Evolutionary conservation across 2,113 vertebrate species (phyloP), one percentile per base, ranked within the genome.

Genomic region (Herpailurus yagouaroundi): DNA sequence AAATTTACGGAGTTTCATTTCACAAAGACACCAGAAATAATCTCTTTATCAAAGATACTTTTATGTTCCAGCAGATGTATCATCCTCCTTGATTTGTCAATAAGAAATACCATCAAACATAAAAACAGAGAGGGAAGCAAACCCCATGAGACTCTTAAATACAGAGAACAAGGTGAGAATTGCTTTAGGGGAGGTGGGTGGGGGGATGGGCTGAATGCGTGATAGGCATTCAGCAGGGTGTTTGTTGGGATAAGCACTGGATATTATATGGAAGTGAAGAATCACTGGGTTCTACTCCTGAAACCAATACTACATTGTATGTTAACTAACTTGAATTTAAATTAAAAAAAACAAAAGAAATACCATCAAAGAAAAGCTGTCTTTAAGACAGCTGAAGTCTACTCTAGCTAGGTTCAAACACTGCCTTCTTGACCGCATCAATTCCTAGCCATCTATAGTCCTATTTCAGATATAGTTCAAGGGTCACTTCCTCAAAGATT

Each of bases 11-110:
- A 52, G 31, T 55, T 84, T 69, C 2, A 79, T 69, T 90, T 95
- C 27, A 74, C 33, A 92, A 66, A 97, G 63, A 64, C 14, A 94
- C 11, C 18, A 89, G 48, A 95, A 89, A 73, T 74, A 50, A 86
- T 38, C 55, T 92, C 18, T 63, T 25, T 50, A 68, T 36, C 48
- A 73, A 93, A 92, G 38, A 52, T 48, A 38, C 68, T 55, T 83
- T 73, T 33, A 29, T 27, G 16, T 25, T 64, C 27, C 23, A 66
- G 21, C 2, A 66, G 15, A 31, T n/a, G 4, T 45, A 23, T 7
- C 33, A 19, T 41, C 48, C 23, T 74, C 38, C 11, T 64, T 64
- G 19, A 73, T 66, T 64, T 80, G 25, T 57, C 45, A 52, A 3
- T 81, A 93, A 68, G 25, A 88, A 96, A 84, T 68, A 9, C 38